Conservation (phyloP, 2,113 vertebrate genomes). For the Colossoma macropomum region DNA sequence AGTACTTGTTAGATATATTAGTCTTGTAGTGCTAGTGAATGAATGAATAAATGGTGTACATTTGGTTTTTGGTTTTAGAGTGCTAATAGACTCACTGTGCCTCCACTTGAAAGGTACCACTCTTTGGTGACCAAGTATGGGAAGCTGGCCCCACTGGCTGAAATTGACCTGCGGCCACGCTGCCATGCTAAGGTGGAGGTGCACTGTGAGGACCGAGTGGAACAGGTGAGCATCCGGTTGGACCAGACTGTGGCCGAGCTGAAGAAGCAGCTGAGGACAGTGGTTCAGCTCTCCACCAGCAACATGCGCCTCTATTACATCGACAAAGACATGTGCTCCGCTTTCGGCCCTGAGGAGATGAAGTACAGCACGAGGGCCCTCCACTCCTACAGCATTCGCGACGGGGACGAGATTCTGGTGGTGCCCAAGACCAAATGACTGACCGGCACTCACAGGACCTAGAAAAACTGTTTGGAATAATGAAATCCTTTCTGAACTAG, state of each 20-base stretch:
- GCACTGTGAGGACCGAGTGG: slow-evolving; percentile 92
- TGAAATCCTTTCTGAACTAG: slow-evolving; percentile 15
- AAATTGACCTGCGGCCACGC: slow-evolving; percentile 92
- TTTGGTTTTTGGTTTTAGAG: background rate
- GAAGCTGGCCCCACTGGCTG: slow-evolving; percentile 92
- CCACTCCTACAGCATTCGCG: slow-evolving; percentile 94
- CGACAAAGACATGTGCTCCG: slow-evolving; percentile 82
- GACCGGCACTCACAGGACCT: background rate
- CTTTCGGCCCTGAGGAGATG: slow-evolving; percentile 95
- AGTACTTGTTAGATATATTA: too few species aligned
- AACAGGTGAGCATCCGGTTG: slow-evolving; percentile 90
- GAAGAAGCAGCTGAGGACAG: slow-evolving; percentile 89
- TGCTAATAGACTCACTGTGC: background rate
- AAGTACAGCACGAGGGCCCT: slow-evolving; percentile 89
- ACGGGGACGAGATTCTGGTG: slow-evolving; percentile 93
- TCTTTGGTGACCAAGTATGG: slow-evolving; percentile 93
- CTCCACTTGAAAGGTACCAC: slow-evolving; percentile 83
- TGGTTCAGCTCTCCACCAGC: slow-evolving; percentile 89
- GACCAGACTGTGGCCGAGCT: slow-evolving; percentile 96
- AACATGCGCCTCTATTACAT: slow-evolving; percentile 96
- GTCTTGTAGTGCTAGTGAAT: too few species aligned
- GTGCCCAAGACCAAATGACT: slow-evolving; percentile 91
- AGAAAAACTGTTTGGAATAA: slow-evolving; percentile 27
- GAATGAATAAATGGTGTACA: background rate
- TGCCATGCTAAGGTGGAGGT: slow-evolving; percentile 90